phyloP scores from a whole-genome alignment of 2,888 invertebrate species.

The Sceliomorpha sp. region DNA sequence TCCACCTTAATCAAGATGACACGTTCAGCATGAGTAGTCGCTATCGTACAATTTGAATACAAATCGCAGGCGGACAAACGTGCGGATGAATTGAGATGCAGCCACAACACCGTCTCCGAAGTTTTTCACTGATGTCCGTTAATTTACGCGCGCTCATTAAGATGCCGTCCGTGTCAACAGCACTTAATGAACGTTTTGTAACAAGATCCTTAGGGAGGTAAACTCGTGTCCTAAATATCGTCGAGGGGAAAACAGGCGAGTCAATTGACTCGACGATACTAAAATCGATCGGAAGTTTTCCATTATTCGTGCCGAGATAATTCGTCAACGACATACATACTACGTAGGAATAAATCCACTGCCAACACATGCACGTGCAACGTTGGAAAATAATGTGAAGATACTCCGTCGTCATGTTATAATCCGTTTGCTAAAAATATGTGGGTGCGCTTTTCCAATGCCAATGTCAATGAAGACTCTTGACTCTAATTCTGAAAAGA shows the following conservation, averaged over 20 bases:
- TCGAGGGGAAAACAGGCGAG: background rate
- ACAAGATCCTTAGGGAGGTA: background rate
- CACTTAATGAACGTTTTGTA: conserved; percentile 37
- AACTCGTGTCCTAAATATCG: conserved; percentile 23
- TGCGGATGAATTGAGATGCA: conserved; percentile 34
- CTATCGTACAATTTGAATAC: conserved; percentile 37
- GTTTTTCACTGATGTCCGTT: conserved; percentile 25
- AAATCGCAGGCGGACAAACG: conserved; percentile 12
- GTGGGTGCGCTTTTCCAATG: no score
- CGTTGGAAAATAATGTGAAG: no score
- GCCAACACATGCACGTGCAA: no score
- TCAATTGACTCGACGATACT: no score
- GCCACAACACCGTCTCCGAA: conserved; percentile 11
- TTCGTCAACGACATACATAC: no score
- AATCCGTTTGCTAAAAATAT: no score
- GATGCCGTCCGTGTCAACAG: conserved; percentile 33
- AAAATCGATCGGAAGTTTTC: no score
- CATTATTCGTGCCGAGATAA: no score
- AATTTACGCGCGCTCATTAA: conserved; percentile 33
- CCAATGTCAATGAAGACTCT: no score
- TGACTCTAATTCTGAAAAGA: no score
- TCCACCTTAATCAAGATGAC: conserved; percentile 43
- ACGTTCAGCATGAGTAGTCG: conserved; percentile 45
- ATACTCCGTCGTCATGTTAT: no score
- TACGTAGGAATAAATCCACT: no score